A percentile compares a stretch with the other conserved stretches of the same genome.
Evolutionary conservation across 2,797 vertebrate species (phyloP).

Genomic region (Pseudochaenichthys georgianus): DNA sequence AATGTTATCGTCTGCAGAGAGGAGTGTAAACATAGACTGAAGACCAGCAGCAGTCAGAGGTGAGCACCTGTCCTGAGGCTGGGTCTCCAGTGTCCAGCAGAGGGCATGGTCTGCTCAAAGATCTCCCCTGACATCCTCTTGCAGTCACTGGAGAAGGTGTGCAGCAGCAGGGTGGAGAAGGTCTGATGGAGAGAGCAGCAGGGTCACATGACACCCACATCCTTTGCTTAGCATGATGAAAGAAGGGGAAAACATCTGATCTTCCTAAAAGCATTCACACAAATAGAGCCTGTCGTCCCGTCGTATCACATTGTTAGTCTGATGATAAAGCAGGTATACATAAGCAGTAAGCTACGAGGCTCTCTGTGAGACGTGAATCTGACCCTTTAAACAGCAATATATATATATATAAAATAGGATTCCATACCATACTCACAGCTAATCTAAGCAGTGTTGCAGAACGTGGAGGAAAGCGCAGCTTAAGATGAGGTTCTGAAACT

Average conservation of each 20-base stretch:
- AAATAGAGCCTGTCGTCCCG: background rate
- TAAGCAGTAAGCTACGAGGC: background rate
- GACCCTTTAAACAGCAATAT: too few relatives aligned
- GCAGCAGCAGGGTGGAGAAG: constrained; percentile 82
- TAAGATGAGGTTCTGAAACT: background rate
- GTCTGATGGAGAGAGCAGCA: constrained; percentile 68
- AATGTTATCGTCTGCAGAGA: too few relatives aligned
- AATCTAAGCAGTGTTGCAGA: background rate
- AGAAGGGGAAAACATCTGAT: background rate
- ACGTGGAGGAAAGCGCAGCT: background rate
- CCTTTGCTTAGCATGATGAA: background rate
- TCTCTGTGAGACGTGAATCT: background rate
- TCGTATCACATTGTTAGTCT: background rate
- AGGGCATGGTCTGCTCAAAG: constrained; percentile 90
- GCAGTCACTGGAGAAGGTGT: constrained; percentile 86
- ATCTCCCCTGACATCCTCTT: constrained; percentile 87
- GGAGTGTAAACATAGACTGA: too few relatives aligned
- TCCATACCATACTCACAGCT: background rate
- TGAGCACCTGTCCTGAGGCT: constrained; percentile 63
- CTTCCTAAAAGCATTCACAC: background rate
- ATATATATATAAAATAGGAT: too few relatives aligned
- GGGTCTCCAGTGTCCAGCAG: constrained; percentile 88
- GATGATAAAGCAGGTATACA: background rate
- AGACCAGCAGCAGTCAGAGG: too few relatives aligned
- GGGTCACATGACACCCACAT: background rate